Conservation (phyloP, 2,113 vertebrate genomes). For the Nycticorax nycticorax region DNA sequence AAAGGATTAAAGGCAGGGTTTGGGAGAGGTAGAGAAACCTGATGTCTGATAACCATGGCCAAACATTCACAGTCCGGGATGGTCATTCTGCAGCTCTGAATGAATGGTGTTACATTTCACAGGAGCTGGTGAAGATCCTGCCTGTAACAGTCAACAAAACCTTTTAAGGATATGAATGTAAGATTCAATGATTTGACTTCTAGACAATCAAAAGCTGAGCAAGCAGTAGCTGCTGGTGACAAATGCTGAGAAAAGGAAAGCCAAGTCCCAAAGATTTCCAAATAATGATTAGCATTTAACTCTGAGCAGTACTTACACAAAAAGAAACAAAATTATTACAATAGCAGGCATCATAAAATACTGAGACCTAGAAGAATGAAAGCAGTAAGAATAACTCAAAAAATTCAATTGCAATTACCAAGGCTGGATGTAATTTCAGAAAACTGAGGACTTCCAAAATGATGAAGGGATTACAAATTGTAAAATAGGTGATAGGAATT, state of each 20-base stretch:
- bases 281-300: not conserved
- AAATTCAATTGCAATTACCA: not conserved
- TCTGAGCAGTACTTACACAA: not conserved
- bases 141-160: not conserved
- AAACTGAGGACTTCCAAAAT: not conserved
- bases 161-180: not conserved
- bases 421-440: not conserved
- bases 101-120: not conserved
- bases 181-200: not conserved
- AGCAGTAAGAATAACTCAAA: not conserved
- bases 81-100: not conserved
- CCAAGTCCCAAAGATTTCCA: not conserved
- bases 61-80: not conserved
- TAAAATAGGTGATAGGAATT: not conserved
- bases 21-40: not conserved
- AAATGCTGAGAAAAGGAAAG: slow-evolving; percentile 6
- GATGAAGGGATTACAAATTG: not conserved
- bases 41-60: not conserved
- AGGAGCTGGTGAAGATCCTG: not conserved
- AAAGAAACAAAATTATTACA: not conserved
- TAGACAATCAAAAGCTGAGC: not conserved
- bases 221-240: not conserved
- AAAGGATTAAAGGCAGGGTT: not conserved
- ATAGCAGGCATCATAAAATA: not conserved
- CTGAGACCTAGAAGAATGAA: not conserved